phyloP scores from a whole-genome alignment of 2,888 invertebrate genomes.

The Eupithecia exiguata region DNA sequence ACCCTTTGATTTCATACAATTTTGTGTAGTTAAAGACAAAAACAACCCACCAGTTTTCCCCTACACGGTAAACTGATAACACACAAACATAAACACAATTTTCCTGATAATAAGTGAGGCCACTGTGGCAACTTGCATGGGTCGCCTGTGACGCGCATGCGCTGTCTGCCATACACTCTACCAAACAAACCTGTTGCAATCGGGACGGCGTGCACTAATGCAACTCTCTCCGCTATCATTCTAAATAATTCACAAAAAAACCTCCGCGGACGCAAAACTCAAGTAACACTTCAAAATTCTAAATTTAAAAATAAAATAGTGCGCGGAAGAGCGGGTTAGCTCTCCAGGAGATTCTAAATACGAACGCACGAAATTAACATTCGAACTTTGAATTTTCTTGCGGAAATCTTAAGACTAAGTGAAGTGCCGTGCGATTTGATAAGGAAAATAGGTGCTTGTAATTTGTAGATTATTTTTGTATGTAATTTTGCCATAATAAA shows the following conservation, averaged over 20 bases:
- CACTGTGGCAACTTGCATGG: constrained; percentile 73
- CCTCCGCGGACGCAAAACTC: constrained; percentile 38
- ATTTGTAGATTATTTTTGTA: constrained; percentile 51
- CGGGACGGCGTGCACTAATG: constrained; percentile 78
- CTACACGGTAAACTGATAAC: constrained; percentile 29
- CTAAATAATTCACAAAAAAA: constrained; percentile 58
- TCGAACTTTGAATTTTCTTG: constrained; percentile 55
- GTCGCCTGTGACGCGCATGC: constrained; percentile 67
- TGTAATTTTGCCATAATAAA: constrained; percentile 41
- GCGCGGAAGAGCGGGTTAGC: constrained; percentile 18
- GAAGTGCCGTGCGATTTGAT: constrained; percentile 70
- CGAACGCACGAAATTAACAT: constrained; percentile 43
- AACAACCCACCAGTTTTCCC: background rate
- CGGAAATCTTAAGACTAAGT: constrained; percentile 68
- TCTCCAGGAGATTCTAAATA: constrained; percentile 18
- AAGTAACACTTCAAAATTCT: constrained; percentile 28
- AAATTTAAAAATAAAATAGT: constrained; percentile 41
- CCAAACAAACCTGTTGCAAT: constrained; percentile 83
- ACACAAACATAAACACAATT: constrained; percentile 2
- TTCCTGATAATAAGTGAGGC: constrained; percentile 47
- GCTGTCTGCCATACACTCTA: constrained; percentile 52
- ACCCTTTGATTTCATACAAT: background rate
- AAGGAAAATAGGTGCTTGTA: constrained; percentile 64
- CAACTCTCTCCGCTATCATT: constrained; percentile 72
- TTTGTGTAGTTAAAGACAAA: background rate